Evolutionary conservation across 2,888 invertebrate genomes (phyloP).

Genomic region (Caenorhabditis becei): DNA sequence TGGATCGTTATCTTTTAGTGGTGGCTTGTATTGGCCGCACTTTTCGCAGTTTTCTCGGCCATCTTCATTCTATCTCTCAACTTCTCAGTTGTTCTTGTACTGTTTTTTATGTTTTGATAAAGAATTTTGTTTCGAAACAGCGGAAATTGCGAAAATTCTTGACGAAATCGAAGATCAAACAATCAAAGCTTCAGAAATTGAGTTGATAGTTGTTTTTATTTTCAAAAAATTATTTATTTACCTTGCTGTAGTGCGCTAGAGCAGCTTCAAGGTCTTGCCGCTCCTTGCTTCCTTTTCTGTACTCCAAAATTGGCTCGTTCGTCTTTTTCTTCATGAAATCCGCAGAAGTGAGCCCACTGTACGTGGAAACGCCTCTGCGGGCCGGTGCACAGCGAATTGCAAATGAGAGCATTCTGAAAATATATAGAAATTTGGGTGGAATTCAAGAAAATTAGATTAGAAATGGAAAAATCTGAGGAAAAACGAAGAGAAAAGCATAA

Average conservation of each 20-base stretch:
- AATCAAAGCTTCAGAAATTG: neutral
- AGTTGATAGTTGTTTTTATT: neutral
- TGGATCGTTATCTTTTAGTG: slow-evolving; percentile 32
- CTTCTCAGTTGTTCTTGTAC: neutral
- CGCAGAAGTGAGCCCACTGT: slow-evolving; percentile 80
- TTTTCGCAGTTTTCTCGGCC: slow-evolving; percentile 24
- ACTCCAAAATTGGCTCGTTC: slow-evolving; percentile 85
- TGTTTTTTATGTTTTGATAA: neutral
- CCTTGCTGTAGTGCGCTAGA: slow-evolving; percentile 61
- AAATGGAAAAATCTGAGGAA: neutral
- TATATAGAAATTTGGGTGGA: neutral
- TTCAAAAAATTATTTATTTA: slow-evolving; percentile 3
- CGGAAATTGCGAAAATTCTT: neutral
- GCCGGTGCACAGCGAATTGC: slow-evolving; percentile 19
- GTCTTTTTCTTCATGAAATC: slow-evolving; percentile 82
- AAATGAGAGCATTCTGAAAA: slow-evolving; percentile 42
- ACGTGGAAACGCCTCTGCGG: slow-evolving; percentile 48
- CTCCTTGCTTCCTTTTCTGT: slow-evolving; percentile 90
- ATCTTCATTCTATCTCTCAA: slow-evolving; percentile 6
- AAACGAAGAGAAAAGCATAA: slow-evolving; percentile 8
- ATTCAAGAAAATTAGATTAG: neutral
- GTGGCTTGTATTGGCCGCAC: slow-evolving; percentile 20
- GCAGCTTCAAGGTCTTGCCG: slow-evolving; percentile 84
- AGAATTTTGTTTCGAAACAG: neutral
- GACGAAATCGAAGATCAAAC: slow-evolving; percentile 7